Base-by-base conservation (phyloP, 1,140 invertebrate species). In the Orchesella cincta region DNA sequence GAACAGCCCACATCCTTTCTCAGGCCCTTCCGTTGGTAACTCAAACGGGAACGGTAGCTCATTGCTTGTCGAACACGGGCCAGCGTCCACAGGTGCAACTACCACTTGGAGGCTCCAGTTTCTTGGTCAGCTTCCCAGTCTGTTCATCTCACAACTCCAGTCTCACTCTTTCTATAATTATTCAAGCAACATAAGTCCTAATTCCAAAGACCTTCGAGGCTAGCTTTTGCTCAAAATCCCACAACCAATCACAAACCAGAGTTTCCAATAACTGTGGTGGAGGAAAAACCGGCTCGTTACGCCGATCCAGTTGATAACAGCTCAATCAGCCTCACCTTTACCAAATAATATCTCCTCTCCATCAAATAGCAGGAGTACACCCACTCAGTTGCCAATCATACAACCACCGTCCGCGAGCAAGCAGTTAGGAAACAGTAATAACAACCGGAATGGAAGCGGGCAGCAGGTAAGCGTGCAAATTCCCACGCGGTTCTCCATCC, bases 401-500 rank as follows among this genome's bases (percentile, higher is more conserved):
- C 77, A 75, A 64, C 83, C 83, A 62, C 83, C 83, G 71, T 71
- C 34, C 57, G 51, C 67, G 64, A 80, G 83, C 62, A 78, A 82
- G 77, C 80, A 82, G 71, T 54, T 81, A 73, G 71, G 74, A 35
- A 78, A 34, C 51, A 62, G 23, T 72, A 80, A 76, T 39, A 78
- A 75, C 46, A 79, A 31, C 73, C 76, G 67, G 62, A 78, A 36
- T 36, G 67, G 29, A 84, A 33, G 82, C 82, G 18, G 67, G 67
- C 52, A 77, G 67, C 52, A 73, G 46, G n/a, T n/a, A n/a, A n/a
- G n/a, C 72, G 83, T 79, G 83, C 84, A 67, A 78, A 89, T 76
- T n/a, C 88, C 88, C n/a, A 87, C 91, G 92, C 90, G 80, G 90
- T 91, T 36, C 93, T 92, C 82, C 93, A 92, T 1, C 93, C 94